phyloP scores from a whole-genome alignment of 2,113 vertebrate species.

The Syngnathus scovelli region DNA sequence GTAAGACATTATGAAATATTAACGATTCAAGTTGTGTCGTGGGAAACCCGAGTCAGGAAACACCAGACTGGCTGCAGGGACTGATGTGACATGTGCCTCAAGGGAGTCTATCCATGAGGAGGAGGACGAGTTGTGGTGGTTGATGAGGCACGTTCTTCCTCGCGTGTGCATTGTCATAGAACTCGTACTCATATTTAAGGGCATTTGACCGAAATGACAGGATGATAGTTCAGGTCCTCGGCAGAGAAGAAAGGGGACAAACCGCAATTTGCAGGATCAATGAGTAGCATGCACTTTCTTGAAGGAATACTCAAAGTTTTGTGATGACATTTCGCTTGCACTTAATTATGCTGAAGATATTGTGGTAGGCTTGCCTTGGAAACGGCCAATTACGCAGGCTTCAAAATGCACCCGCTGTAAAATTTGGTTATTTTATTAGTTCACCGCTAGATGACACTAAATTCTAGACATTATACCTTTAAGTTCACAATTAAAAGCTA shows the following conservation, averaged over 20 bases:
- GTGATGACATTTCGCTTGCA: too few relatives aligned
- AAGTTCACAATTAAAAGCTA: background rate
- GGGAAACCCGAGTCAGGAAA: slow-evolving; percentile 53
- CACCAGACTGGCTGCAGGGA: slow-evolving; percentile 22
- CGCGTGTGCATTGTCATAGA: background rate
- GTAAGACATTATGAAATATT: slow-evolving; percentile 67
- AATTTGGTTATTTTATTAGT: too few relatives aligned
- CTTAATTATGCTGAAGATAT: too few relatives aligned
- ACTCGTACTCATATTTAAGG: too few relatives aligned
- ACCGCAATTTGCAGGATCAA: too few relatives aligned
- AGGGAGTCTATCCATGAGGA: background rate
- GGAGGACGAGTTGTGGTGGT: background rate
- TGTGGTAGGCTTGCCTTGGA: too few relatives aligned
- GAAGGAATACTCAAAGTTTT: too few relatives aligned
- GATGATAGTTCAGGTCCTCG: background rate
- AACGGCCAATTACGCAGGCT: too few relatives aligned
- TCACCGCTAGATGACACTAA: too few relatives aligned
- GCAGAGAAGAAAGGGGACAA: background rate
- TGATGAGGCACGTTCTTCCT: background rate
- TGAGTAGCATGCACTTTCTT: too few relatives aligned
- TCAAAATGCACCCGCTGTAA: too few relatives aligned
- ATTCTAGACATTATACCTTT: too few relatives aligned
- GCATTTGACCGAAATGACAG: background rate
- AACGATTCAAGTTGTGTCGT: slow-evolving; percentile 36
- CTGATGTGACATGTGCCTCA: slow-evolving; percentile 17